A percentile compares a stretch with the other conserved stretches of the same genome.
Conservation (phyloP, 2,888 invertebrate species). For the Alloplasta piceator region DNA sequence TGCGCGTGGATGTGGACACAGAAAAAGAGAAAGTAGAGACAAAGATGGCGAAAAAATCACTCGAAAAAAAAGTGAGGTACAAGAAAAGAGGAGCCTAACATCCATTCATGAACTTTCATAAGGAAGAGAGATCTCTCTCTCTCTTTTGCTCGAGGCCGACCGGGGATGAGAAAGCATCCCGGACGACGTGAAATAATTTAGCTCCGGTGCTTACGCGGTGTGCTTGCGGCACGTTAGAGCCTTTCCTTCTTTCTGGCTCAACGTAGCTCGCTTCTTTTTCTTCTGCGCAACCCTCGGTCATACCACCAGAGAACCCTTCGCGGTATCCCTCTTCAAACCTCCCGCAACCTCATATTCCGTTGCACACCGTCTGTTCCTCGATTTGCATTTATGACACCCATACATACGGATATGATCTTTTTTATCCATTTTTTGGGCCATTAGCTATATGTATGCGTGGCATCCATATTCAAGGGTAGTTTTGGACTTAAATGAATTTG, state of each 20-base stretch:
- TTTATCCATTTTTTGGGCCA: too few relatives aligned
- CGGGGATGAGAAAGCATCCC: constrained; percentile 29
- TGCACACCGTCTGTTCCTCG: constrained; percentile 43
- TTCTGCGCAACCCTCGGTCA: constrained; percentile 28
- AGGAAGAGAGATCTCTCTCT: constrained; percentile 60
- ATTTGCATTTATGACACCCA: constrained; percentile 44
- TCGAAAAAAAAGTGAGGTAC: neutral
- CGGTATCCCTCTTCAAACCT: constrained; percentile 42
- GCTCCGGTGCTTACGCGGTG: constrained; percentile 52
- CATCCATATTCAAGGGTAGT: too few relatives aligned
- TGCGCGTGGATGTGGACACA: constrained; percentile 8
- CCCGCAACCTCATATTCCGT: constrained; percentile 33
- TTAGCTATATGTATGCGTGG: too few relatives aligned
- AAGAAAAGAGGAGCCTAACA: constrained; percentile 66
- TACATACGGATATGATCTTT: neutral
- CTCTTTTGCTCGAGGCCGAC: constrained; percentile 26
- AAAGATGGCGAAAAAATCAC: constrained; percentile 24
- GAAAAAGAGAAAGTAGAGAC: constrained; percentile 15
- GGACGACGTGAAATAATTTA: constrained; percentile 67
- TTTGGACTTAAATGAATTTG: too few relatives aligned
- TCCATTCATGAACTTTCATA: constrained; percentile 76
- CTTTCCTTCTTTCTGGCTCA: constrained; percentile 22
- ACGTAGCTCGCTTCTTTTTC: constrained; percentile 30
- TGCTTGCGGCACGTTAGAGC: constrained; percentile 48
- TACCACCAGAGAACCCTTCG: constrained; percentile 55